These are phyloP conservation scores for Pseudomugil tenellus DNA, from an alignment of 2,797 vertebrate species.

Conservation along the genomic window DNA sequence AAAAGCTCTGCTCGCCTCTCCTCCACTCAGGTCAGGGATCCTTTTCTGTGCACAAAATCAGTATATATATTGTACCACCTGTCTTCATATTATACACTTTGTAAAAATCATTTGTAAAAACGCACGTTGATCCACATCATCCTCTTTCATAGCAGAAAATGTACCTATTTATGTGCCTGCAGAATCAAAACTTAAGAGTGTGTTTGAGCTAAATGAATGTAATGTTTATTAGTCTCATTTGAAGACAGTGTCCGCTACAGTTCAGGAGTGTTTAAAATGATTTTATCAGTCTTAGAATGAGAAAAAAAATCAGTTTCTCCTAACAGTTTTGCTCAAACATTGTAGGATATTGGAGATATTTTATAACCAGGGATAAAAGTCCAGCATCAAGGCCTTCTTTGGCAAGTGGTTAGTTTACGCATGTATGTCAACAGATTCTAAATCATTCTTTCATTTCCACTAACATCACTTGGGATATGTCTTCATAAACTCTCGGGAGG, in stretches of 20 bases:
- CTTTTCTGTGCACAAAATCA: constrained; percentile 3
- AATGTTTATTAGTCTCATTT: not conserved
- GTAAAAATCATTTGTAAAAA: not conserved
- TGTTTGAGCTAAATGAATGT: not conserved
- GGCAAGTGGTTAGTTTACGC: constrained; percentile 7
- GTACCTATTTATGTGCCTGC: no score
- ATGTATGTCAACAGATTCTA: constrained; percentile 3
- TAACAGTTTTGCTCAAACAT: not conserved
- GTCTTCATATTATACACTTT: not conserved
- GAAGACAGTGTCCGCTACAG: not conserved
- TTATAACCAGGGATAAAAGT: constrained; percentile 7
- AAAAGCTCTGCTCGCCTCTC: constrained; percentile 29
- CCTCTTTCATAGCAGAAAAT: not conserved
- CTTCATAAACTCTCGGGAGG: constrained; percentile 41
- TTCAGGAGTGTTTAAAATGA: not conserved
- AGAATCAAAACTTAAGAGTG: no score
- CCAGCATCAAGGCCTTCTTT: not conserved
- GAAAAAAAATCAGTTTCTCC: not conserved
- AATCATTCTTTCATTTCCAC: constrained; percentile 4
- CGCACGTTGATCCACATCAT: not conserved
- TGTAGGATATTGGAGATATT: not conserved
- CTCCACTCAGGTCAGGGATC: constrained; percentile 52
- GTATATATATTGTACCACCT: not conserved
- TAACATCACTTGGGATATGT: constrained; percentile 38
- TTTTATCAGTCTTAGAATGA: not conserved